phyloP scores from a whole-genome alignment of 1,140 invertebrate genomes.

The Rhopalosiphum maidis region DNA sequence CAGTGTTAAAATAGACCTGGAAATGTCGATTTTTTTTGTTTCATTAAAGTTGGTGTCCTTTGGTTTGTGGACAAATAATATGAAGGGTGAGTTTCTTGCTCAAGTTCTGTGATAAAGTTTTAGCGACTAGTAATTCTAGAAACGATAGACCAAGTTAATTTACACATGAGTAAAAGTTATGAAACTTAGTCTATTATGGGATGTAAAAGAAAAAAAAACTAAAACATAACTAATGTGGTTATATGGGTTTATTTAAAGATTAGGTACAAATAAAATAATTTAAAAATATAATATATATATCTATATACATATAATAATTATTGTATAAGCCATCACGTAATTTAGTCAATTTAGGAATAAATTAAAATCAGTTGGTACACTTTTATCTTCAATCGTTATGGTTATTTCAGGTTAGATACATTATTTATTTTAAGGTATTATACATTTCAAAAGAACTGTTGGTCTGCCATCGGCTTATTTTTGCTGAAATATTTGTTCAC shows the following conservation, averaged over 20 bases:
- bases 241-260: background rate
- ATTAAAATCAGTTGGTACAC: background rate
- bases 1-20: background rate
- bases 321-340: too few species aligned
- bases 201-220: slow-evolving; percentile 1
- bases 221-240: background rate
- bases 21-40: background rate
- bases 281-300: background rate
- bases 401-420: background rate
- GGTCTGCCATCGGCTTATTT: background rate
- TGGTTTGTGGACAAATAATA: slow-evolving; percentile 18
- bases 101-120: slow-evolving; percentile 18
- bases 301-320: too few species aligned
- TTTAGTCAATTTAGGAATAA: background rate
- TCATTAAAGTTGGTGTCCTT: slow-evolving; percentile 2
- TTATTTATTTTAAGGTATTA: background rate
- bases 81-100: slow-evolving; percentile 33
- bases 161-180: slow-evolving; percentile 9
- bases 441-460: background rate
- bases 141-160: slow-evolving; percentile 30
- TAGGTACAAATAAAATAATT: background rate
- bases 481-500: too few species aligned
- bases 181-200: background rate
- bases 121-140: background rate
- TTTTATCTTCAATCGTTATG: background rate